Evolutionary conservation across 2,888 invertebrate genomes (phyloP).

Genomic region (Diaperis boleti): DNA sequence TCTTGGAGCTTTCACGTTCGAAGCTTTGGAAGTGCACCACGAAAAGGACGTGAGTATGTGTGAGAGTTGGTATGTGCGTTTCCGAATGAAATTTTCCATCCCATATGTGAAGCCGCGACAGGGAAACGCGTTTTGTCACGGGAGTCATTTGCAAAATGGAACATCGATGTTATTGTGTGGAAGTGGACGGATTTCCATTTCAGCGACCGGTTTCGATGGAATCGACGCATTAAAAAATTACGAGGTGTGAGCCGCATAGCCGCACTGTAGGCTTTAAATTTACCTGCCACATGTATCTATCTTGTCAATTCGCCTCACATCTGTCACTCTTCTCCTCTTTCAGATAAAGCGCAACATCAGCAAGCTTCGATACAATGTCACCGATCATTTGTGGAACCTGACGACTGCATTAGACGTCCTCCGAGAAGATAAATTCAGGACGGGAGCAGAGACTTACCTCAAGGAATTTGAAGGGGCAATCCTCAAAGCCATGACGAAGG

Average conservation of each 20-base stretch:
- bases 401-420: slow-evolving; percentile 74
- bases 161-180: not conserved
- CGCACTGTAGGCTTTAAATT: no score
- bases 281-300: no score
- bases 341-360: slow-evolving; percentile 84
- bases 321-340: slow-evolving; percentile 25
- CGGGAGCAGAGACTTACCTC: slow-evolving; percentile 72
- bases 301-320: no score
- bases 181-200: not conserved
- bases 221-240: not conserved
- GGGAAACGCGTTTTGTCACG: not conserved
- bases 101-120: no score
- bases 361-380: slow-evolving; percentile 79
- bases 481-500: slow-evolving; percentile 85
- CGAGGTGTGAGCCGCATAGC: not conserved
- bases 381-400: slow-evolving; percentile 83
- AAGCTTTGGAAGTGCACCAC: slow-evolving; percentile 79
- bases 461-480: slow-evolving; percentile 78
- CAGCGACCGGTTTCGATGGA: not conserved
- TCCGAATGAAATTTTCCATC: no score
- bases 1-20: slow-evolving; percentile 88
- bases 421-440: slow-evolving; percentile 86
- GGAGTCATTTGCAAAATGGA: not conserved
- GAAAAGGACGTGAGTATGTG: slow-evolving; percentile 77
- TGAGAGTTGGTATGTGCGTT: no score